Conservation (phyloP, 2,797 vertebrate species). For the Pristis pectinata region DNA sequence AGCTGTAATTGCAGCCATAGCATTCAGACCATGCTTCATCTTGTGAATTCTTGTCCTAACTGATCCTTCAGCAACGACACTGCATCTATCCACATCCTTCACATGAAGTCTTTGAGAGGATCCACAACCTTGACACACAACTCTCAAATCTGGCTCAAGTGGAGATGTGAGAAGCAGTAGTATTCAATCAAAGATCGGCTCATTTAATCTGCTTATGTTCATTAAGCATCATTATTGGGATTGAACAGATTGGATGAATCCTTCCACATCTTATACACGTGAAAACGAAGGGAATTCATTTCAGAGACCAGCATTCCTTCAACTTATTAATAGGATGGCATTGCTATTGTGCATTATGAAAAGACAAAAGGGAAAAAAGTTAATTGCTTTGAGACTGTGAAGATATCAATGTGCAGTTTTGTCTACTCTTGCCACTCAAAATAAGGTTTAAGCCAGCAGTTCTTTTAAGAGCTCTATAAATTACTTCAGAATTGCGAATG, state of each 20-base stretch:
- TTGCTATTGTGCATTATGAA: not conserved
- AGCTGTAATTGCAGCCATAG: too few species aligned
- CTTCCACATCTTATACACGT: not conserved
- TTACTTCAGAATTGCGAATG: not conserved
- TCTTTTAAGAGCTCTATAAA: not conserved
- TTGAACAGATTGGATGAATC: not conserved
- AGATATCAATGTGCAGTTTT: not conserved
- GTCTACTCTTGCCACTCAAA: not conserved
- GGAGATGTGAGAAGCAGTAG: too few species aligned
- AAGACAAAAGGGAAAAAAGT: not conserved
- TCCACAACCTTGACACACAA: too few species aligned
- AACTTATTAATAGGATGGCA: not conserved
- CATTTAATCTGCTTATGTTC: not conserved
- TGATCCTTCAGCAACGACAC: too few species aligned
- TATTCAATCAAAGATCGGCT: too few species aligned
- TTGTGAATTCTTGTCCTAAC: too few species aligned
- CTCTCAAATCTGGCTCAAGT: too few species aligned
- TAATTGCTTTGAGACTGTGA: not conserved
- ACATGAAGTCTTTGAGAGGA: too few species aligned
- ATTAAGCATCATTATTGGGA: not conserved
- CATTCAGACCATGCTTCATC: too few species aligned
- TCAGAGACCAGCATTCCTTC: not conserved
- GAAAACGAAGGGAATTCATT: not conserved
- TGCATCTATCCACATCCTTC: too few species aligned
- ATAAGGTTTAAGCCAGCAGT: not conserved